These are phyloP conservation scores for Cancer borealis DNA, from an alignment of 2,888 invertebrate species.

Conservation along the genomic window DNA sequence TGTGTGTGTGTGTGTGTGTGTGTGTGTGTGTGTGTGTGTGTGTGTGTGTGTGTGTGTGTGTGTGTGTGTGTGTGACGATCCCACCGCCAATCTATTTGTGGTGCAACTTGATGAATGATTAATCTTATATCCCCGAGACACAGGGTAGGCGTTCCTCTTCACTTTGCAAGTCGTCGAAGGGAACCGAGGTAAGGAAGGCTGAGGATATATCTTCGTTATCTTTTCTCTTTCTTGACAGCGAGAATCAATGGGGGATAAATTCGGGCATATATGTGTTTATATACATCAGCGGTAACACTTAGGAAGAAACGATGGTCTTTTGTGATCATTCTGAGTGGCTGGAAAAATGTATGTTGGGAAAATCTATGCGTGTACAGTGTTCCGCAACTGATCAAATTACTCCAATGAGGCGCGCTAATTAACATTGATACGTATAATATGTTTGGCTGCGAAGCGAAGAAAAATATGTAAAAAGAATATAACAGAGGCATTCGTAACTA, in stretches of 20 bases:
- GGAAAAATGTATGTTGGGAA: neutral
- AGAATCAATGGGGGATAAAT: neutral
- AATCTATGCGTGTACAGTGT: neutral
- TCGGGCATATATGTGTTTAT: neutral
- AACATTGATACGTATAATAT: neutral
- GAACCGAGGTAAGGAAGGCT: neutral
- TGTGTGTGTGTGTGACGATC: too few relatives aligned
- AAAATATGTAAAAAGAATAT: neutral
- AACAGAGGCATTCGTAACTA: neutral
- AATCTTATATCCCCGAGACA: too few relatives aligned
- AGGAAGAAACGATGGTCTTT: too few relatives aligned
- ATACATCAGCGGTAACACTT: too few relatives aligned
- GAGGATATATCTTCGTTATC: neutral
- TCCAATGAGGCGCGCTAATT: neutral
- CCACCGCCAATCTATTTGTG: too few relatives aligned
- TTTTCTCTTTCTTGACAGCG: neutral
- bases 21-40: too few relatives aligned
- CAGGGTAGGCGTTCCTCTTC: too few relatives aligned
- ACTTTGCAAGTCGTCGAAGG: neutral
- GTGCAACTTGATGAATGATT: too few relatives aligned
- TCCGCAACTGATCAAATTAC: neutral
- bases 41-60: too few relatives aligned
- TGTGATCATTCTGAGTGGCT: neutral
- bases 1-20: too few relatives aligned
- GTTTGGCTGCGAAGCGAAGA: neutral